Conservation (phyloP, 2,797 vertebrate genomes). For the Carapus acus region DNA sequence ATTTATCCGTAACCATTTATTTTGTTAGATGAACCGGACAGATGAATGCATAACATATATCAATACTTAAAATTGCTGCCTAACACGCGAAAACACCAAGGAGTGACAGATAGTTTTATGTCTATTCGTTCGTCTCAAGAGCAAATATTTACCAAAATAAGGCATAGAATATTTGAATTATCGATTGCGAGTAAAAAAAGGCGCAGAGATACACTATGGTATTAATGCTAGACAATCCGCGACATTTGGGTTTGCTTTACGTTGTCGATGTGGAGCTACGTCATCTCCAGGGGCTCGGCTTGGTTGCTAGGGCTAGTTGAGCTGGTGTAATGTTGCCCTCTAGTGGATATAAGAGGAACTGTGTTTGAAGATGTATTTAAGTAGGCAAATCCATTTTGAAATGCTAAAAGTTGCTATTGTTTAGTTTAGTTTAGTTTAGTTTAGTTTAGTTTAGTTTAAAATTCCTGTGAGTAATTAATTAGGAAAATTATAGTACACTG, state of each 20-base stretch:
- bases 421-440: too few species aligned
- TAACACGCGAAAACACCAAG: neutral
- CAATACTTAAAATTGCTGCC: neutral
- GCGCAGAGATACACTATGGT: neutral
- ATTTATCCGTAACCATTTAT: too few species aligned
- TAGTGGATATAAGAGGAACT: too few species aligned
- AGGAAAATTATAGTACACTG: too few species aligned
- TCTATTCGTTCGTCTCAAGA: rapidly evolving
- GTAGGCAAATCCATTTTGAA: too few species aligned
- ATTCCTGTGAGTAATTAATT: too few species aligned
- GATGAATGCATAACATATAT: neutral
- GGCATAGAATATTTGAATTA: neutral
- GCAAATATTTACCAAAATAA: rapidly evolving
- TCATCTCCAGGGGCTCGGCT: conserved; percentile 48
- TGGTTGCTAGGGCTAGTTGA: conserved; percentile 1
- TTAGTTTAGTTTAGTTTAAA: too few species aligned
- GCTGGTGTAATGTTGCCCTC: conserved; percentile 28
- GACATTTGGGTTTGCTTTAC: conserved; percentile 63
- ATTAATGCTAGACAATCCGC: conserved; percentile 41
- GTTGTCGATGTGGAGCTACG: conserved; percentile 74
- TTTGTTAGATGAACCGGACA: conserved; percentile 34
- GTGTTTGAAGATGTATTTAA: too few species aligned
- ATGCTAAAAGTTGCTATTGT: too few species aligned
- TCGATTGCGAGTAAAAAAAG: neutral
- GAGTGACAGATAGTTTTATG: neutral